phyloP scores from a whole-genome alignment of 2,113 vertebrate genomes.

The Hippocampus guttulatus region DNA sequence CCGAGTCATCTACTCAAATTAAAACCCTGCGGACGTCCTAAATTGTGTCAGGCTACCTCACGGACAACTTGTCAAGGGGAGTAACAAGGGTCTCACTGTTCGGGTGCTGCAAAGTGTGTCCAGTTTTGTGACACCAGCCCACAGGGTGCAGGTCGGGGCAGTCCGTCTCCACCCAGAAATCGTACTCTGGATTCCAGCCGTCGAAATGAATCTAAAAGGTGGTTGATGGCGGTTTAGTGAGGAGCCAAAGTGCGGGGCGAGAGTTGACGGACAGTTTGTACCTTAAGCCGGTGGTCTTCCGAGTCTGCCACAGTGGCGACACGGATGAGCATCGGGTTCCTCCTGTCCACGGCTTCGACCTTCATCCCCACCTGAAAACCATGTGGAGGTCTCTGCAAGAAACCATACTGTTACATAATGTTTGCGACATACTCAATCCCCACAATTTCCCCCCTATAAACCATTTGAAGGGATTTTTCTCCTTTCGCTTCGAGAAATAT shows the following conservation, averaged over 20 bases:
- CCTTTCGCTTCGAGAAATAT: too few species aligned
- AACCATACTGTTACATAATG: not conserved
- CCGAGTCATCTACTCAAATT: too few species aligned
- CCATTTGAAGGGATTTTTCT: too few species aligned
- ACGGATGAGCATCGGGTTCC: slow-evolving; percentile 77
- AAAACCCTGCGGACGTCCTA: too few species aligned
- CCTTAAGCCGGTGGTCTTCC: slow-evolving; percentile 66
- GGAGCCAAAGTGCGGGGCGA: not conserved
- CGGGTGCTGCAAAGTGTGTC: slow-evolving; percentile 80
- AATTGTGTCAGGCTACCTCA: too few species aligned
- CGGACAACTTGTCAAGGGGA: not conserved
- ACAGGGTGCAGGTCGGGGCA: slow-evolving; percentile 83
- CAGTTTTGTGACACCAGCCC: slow-evolving; percentile 88
- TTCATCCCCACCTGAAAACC: slow-evolving; percentile 78
- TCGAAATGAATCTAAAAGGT: slow-evolving; percentile 82
- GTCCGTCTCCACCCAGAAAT: slow-evolving; percentile 87
- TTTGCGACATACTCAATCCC: too few species aligned
- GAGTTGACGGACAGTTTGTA: not conserved
- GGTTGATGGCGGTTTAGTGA: not conserved
- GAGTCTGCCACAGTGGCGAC: slow-evolving; percentile 66
- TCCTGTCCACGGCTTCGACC: slow-evolving; percentile 75
- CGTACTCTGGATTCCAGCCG: slow-evolving; percentile 80
- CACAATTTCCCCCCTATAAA: too few species aligned
- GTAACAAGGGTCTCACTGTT: slow-evolving; percentile 66
- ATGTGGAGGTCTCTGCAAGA: slow-evolving; percentile 69